Conservation (phyloP, 2,888 invertebrate genomes). For the Microdon myrmicae region DNA sequence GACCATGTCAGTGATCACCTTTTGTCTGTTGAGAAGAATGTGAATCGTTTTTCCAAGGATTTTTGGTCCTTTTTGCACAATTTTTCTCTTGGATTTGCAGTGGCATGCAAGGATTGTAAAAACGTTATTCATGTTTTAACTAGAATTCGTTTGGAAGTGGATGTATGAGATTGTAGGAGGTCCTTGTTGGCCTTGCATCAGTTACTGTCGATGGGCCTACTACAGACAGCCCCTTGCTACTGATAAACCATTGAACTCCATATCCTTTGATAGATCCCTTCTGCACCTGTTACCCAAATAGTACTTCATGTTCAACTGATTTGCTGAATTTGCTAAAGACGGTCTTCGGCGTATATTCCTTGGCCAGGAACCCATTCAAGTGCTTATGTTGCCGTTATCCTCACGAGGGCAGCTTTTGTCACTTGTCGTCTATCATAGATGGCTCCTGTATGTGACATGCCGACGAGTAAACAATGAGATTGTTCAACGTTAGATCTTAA, state of each 20-base stretch:
- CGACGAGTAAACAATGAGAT: slow-evolving; percentile 47
- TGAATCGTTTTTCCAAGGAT: slow-evolving; percentile 17
- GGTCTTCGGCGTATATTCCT: neutral
- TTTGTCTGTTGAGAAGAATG: slow-evolving; percentile 19
- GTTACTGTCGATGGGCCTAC: slow-evolving; percentile 6
- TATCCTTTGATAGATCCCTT: slow-evolving; percentile 16
- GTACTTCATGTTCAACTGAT: slow-evolving; percentile 51
- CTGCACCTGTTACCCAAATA: slow-evolving; percentile 39
- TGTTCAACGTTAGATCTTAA: slow-evolving; percentile 49
- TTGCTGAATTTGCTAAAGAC: slow-evolving; percentile 30
- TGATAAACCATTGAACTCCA: too few species aligned
- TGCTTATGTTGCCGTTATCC: slow-evolving; percentile 26
- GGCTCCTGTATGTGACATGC: slow-evolving; percentile 30
- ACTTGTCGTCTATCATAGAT: neutral
- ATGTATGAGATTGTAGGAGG: slow-evolving; percentile 15
- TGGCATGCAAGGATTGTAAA: slow-evolving; percentile 27
- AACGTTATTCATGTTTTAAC: slow-evolving; percentile 45
- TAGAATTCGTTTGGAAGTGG: slow-evolving; percentile 39
- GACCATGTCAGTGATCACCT: slow-evolving; percentile 25
- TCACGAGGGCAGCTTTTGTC: slow-evolving; percentile 2
- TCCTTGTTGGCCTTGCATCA: neutral
- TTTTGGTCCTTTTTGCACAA: too few species aligned
- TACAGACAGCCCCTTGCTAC: neutral
- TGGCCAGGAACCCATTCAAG: neutral
- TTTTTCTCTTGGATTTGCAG: slow-evolving; percentile 5